Percentiles rank a stretch among this genome's conserved stretches.
Evolutionary conservation across 2,113 vertebrate genomes (phyloP).

Genomic region (Pseudorectes ferrugineus): DNA sequence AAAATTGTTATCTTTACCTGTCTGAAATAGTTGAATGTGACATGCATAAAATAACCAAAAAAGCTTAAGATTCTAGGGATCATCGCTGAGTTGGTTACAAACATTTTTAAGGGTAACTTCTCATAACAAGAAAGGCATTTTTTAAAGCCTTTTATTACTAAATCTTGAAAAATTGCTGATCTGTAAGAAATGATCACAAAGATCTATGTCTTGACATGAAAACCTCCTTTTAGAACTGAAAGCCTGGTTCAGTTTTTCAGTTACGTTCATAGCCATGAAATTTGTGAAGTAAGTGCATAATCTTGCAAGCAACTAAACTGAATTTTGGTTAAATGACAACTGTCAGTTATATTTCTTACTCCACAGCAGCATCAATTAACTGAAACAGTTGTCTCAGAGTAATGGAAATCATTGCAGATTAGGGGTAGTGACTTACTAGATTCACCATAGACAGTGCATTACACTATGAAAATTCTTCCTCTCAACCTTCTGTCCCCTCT

Average conservation of each 20-base stretch:
- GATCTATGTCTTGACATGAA: neutral
- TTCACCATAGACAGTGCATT: neutral
- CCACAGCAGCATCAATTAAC: neutral
- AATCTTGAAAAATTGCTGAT: neutral
- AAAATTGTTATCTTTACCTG: neutral
- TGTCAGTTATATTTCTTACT: neutral
- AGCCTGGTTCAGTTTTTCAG: neutral
- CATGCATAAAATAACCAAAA: neutral
- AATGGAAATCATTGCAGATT: neutral
- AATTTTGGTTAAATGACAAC: neutral
- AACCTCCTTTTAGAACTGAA: neutral
- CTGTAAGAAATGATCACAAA: neutral
- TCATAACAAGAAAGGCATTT: neutral
- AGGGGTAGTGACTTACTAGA: neutral
- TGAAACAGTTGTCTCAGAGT: neutral
- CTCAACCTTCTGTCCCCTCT: neutral
- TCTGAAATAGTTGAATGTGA: neutral
- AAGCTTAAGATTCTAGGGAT: neutral
- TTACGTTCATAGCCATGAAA: neutral
- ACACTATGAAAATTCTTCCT: neutral
- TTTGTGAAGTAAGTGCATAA: neutral
- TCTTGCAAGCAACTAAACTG: neutral
- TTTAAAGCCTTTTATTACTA: neutral
- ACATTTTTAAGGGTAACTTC: neutral
- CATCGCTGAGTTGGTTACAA: neutral